Evolutionary conservation across 2,888 invertebrate species (phyloP).

Genomic region (Drepanosiphum platanoidis): DNA sequence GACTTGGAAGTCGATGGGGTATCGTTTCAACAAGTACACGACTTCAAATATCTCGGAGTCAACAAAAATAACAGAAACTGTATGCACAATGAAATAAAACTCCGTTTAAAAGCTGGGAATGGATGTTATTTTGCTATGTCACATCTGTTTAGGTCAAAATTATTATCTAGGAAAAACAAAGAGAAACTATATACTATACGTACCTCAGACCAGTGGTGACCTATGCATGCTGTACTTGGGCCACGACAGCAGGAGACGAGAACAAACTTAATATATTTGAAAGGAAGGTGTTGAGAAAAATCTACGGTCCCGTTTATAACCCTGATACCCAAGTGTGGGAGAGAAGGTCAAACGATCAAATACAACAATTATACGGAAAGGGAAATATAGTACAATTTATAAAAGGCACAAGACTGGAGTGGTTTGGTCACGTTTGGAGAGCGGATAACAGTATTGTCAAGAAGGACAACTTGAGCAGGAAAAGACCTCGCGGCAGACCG

Average conservation of each 20-base stretch:
- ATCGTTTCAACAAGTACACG: conserved; percentile 37
- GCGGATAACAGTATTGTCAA: background rate
- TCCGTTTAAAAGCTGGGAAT: conserved; percentile 33
- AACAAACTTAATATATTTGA: conserved; percentile 6
- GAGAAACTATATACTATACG: too few relatives aligned
- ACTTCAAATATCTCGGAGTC: conserved; percentile 44
- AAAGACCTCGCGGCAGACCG: too few relatives aligned
- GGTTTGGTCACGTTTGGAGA: background rate
- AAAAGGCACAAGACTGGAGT: conserved; percentile 2
- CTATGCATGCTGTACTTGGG: too few relatives aligned
- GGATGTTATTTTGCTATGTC: background rate
- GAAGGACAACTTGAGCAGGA: too few relatives aligned
- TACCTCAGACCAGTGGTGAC: too few relatives aligned
- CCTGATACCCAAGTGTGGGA: conserved; percentile 31
- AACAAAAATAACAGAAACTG: conserved; percentile 19
- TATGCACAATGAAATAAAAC: conserved; percentile 24
- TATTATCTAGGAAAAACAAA: too few relatives aligned
- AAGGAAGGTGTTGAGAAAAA: conserved; percentile 14
- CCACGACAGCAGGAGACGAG: too few relatives aligned
- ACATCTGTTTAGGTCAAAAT: background rate
- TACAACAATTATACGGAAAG: conserved; percentile 16
- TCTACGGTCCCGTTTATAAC: conserved; percentile 1
- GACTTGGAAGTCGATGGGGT: conserved; percentile 44
- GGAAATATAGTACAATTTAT: conserved; percentile 10
- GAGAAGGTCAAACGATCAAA: conserved; percentile 1